Evolutionary conservation across 1,140 invertebrate genomes (phyloP).

Genomic region (Apis florea): DNA sequence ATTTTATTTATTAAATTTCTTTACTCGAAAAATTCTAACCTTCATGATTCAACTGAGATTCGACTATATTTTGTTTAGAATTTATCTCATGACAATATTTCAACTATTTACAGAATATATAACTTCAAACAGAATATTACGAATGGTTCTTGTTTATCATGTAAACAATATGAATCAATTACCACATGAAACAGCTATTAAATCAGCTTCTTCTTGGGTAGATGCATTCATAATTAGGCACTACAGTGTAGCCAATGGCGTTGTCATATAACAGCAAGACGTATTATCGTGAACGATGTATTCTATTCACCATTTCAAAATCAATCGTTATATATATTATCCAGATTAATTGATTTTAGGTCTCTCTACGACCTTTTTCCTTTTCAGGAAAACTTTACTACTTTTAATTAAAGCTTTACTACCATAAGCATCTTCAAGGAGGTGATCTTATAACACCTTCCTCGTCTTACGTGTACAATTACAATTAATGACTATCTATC

Average conservation of each 20-base stretch:
- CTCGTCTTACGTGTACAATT: neutral
- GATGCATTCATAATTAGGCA: slow-evolving; percentile 38
- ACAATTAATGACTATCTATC: neutral
- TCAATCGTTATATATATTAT: slow-evolving; percentile 41
- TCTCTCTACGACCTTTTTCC: slow-evolving; percentile 12
- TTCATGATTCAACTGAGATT: too few species aligned
- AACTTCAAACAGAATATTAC: neutral
- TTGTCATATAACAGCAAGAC: slow-evolving; percentile 21
- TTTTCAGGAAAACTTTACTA: neutral
- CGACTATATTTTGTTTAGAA: too few species aligned
- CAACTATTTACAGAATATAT: too few species aligned
- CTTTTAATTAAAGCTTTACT: slow-evolving; percentile 18
- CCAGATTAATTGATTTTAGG: slow-evolving; percentile 32
- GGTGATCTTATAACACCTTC: neutral
- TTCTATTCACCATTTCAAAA: slow-evolving; percentile 26
- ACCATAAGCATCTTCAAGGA: slow-evolving; percentile 42
- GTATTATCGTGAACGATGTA: slow-evolving; percentile 23
- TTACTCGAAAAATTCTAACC: too few species aligned
- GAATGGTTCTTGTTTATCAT: neutral
- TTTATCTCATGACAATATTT: too few species aligned
- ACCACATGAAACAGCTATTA: slow-evolving; percentile 1
- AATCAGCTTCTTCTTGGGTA: slow-evolving; percentile 4
- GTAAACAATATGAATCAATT: slow-evolving; percentile 9
- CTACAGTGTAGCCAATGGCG: neutral
- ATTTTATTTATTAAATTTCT: too few species aligned